Evolutionary conservation across 2,797 vertebrate species (phyloP).

Genomic region (Cossypha heuglini): DNA sequence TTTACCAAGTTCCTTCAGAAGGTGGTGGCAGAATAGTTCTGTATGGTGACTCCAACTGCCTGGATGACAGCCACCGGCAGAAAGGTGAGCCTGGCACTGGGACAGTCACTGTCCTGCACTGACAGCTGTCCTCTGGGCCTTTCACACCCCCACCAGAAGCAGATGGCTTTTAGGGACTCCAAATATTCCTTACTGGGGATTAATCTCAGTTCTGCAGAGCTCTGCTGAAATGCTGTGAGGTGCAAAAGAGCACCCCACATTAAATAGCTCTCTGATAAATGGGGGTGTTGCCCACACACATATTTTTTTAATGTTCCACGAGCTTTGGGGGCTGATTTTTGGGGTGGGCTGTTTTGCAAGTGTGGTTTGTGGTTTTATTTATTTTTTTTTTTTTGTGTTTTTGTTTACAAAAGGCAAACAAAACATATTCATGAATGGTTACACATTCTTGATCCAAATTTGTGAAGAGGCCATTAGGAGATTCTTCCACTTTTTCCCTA

Average conservation of each 20-base stretch:
- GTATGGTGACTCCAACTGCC: constrained; percentile 96
- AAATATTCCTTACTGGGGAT: background rate
- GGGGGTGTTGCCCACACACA: background rate
- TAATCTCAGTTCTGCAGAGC: background rate
- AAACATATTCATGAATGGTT: background rate
- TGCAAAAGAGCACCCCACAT: accelerated
- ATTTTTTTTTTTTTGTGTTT: background rate
- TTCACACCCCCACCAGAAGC: background rate
- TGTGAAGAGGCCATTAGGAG: background rate
- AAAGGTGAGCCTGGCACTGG: constrained; percentile 81
- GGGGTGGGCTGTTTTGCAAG: background rate
- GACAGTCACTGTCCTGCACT: accelerated
- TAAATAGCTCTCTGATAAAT: background rate
- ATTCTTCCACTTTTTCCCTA: background rate
- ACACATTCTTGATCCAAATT: background rate
- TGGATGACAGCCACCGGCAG: constrained; percentile 97
- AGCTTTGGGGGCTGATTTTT: background rate
- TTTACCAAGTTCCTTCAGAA: constrained; percentile 91
- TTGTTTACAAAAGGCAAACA: background rate
- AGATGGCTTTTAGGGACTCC: background rate
- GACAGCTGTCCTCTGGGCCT: accelerated
- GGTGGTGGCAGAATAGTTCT: constrained; percentile 91
- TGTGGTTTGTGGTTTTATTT: background rate
- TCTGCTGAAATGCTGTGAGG: background rate
- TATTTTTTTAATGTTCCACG: background rate